A percentile compares a stretch with the other conserved stretches of the same genome.
phyloP scores from a whole-genome alignment of 23 tunicate genomes.

The Trididemnum nubilum region DNA sequence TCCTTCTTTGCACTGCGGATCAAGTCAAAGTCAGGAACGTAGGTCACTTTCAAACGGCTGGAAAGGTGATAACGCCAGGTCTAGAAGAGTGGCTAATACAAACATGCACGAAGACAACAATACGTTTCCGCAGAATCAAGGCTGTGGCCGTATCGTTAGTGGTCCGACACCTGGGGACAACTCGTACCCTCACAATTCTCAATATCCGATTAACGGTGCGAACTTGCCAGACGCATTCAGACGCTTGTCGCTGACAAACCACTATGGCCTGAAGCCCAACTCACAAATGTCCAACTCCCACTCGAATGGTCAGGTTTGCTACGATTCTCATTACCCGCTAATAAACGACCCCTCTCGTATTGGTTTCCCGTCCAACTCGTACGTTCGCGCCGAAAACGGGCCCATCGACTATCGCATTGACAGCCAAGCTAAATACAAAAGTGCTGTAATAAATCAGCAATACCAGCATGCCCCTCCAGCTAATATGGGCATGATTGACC shows the following conservation, averaged over 20 bases:
- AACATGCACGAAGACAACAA: not conserved
- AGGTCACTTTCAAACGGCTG: not conserved
- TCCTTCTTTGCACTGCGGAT: not conserved
- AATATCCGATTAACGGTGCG: not conserved
- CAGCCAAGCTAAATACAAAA: not conserved
- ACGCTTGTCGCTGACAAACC: not conserved
- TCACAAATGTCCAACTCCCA: not conserved
- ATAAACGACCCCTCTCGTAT: not conserved
- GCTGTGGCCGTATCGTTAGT: not conserved
- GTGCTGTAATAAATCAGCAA: not conserved
- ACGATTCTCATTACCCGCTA: slow-evolving; percentile 1
- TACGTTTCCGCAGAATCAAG: not conserved
- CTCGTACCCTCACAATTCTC: not conserved
- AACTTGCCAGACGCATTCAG: not conserved
- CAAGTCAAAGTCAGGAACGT: not conserved
- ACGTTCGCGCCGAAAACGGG: not conserved
- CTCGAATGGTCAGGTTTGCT: slow-evolving; percentile 13
- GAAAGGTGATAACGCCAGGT: not conserved
- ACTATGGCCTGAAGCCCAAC: not conserved
- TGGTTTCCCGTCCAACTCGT: not conserved
- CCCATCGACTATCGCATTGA: slow-evolving; percentile 2
- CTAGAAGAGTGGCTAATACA: not conserved
- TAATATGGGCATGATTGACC: not conserved
- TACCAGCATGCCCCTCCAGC: slow-evolving; percentile 12
- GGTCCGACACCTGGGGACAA: not conserved